Base-by-base conservation (phyloP, 2,888 invertebrate genomes). In the Poecilus cupreus region DNA sequence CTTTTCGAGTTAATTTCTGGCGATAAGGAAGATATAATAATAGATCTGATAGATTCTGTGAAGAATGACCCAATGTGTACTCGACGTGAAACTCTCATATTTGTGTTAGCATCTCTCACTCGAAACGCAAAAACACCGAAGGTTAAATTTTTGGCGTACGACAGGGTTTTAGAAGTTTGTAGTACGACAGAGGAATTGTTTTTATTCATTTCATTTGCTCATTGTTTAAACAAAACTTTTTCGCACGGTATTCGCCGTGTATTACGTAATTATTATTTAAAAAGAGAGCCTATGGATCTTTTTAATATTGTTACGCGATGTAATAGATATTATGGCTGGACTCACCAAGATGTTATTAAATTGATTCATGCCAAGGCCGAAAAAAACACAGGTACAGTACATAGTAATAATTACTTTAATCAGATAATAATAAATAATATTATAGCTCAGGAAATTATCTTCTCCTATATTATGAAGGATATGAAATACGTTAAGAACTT, bases 321-420 rank as follows among this genome's bases (percentile, higher is more conserved):
- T 78, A 91, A 91, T 74, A 91, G 92, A 6, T 91, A 93, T 83
- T 91, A 93, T 85, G 93, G 94, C 3, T 94, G 95, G 90, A 92
- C 92, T 0, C 96, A 96, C 87, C 93, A 93, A 85, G 95, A 94
- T 84, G 89, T 96, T n/a, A 88, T 94, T 0, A 91, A 92, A 84
- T 90, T 94, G 85, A 92, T 91, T 26, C 94, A 94, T 87, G 85
- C 91, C 2, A 92, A 92, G 87, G 84, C 91, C 57, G 16, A 3
- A 68, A 88, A 89, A n/a, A 88, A 88, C 81, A 86, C 88, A 83
- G 90, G 93, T 88, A 87, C 8, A 11, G 16, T 16, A 24, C 13
- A n/a, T 6, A 57, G 3, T 54, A 22, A 22, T 49, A 57, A 22
- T 57, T 10, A 1, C 16, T 57, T 22, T 10, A 51, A 5, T 18